Evolutionary conservation across 2,113 vertebrate species (phyloP).

Genomic region (Grammomys dolichurus): DNA sequence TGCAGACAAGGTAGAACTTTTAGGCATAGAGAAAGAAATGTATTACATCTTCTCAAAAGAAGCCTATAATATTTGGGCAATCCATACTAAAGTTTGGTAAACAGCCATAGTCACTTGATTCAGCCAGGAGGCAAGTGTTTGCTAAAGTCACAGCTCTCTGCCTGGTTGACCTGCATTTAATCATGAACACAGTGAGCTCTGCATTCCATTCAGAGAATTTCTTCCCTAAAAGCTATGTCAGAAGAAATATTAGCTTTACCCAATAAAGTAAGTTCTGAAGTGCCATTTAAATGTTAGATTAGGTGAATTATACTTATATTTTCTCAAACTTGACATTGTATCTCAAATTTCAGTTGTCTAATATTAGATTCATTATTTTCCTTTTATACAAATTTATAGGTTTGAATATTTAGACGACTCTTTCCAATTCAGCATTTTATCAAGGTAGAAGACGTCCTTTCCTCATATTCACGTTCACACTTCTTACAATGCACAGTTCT

Average conservation of each 20-base stretch:
- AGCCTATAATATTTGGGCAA: not conserved
- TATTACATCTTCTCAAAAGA: not conserved
- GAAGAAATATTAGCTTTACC: constrained; percentile 41
- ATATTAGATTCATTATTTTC: not conserved
- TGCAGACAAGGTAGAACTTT: not conserved
- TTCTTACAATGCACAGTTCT: not conserved
- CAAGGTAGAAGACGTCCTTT: not conserved
- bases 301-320: not conserved
- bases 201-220: not conserved
- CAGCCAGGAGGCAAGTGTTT: constrained; percentile 8
- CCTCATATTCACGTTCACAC: not conserved
- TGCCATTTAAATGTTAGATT: not conserved
- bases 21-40: not conserved
- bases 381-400: not conserved
- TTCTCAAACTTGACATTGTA: constrained; percentile 1
- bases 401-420: not conserved
- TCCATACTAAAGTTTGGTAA: not conserved
- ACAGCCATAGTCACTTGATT: not conserved
- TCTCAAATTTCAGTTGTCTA: not conserved
- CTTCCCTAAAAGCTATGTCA: not conserved
- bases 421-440: not conserved
- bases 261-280: not conserved
- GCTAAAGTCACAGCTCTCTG: not conserved
- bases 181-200: constrained; percentile 20
- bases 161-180: not conserved